Conservation (phyloP, 2,113 vertebrate genomes). For the Nannobrachium achirus region DNA sequence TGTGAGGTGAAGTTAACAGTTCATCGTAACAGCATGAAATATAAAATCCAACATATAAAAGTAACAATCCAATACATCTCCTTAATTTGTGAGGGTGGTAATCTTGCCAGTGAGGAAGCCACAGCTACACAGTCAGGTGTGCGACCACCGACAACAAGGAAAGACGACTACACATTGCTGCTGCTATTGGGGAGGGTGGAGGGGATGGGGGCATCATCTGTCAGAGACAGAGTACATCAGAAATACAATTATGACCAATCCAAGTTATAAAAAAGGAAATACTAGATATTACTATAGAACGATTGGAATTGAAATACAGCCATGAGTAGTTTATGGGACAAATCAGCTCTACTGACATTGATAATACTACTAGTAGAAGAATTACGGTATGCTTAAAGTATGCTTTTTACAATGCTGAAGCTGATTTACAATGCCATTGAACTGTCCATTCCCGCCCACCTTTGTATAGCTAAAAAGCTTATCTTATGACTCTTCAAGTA, state of each 20-base stretch:
- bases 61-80: slow-evolving; percentile 42
- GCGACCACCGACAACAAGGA: slow-evolving; percentile 3
- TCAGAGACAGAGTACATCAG: slow-evolving; percentile 16
- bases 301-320: slow-evolving; percentile 47
- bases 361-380: slow-evolving; percentile 44
- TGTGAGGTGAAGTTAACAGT: slow-evolving; percentile 52
- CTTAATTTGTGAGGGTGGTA: slow-evolving; percentile 24
- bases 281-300: slow-evolving; percentile 31
- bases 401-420: slow-evolving; percentile 66
- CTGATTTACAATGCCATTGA: slow-evolving; percentile 39
- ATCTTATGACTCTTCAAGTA: slow-evolving; percentile 51
- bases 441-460: neutral
- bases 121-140: slow-evolving; percentile 38
- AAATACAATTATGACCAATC: slow-evolving; percentile 21
- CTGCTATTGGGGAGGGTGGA: slow-evolving; percentile 21
- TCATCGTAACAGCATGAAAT: slow-evolving; percentile 48
- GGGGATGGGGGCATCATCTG: slow-evolving; percentile 7
- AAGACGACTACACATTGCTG: slow-evolving; percentile 26
- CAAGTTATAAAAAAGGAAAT: slow-evolving; percentile 49
- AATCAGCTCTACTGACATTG: slow-evolving; percentile 48
- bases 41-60: slow-evolving; percentile 58
- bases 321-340: slow-evolving; percentile 28
- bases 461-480: slow-evolving; percentile 35
- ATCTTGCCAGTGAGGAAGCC: slow-evolving; percentile 46
- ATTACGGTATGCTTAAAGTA: slow-evolving; percentile 23